These are phyloP conservation scores for Biston betularia DNA, from an alignment of 2,888 invertebrate genomes.

Conservation along the genomic window DNA sequence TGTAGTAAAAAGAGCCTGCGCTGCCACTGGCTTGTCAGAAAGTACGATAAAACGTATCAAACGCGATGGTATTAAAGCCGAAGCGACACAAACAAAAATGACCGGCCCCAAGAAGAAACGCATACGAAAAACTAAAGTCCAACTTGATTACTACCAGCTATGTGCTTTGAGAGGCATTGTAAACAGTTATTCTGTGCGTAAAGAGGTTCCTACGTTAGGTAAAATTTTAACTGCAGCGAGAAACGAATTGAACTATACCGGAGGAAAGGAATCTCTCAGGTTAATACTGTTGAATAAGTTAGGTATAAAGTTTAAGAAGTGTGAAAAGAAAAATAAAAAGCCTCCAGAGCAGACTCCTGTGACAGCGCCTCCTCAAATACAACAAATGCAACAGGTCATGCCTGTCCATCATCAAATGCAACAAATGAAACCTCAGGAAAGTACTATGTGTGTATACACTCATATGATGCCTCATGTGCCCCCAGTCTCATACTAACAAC, in stretches of 20 bases:
- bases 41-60: slow-evolving; percentile 80
- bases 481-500: slow-evolving; percentile 70
- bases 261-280: slow-evolving; percentile 77
- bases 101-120: slow-evolving; percentile 79
- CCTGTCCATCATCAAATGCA: slow-evolving; percentile 58
- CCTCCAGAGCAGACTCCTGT: slow-evolving; percentile 65
- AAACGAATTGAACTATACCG: slow-evolving; percentile 75
- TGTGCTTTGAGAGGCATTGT: slow-evolving; percentile 78
- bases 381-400: slow-evolving; percentile 51
- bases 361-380: slow-evolving; percentile 51
- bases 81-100: slow-evolving; percentile 79
- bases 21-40: slow-evolving; percentile 77
- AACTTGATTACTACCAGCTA: slow-evolving; percentile 77
- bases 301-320: slow-evolving; percentile 81
- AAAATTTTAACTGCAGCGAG: slow-evolving; percentile 77
- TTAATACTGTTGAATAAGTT: slow-evolving; percentile 78
- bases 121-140: slow-evolving; percentile 78
- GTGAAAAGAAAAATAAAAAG: slow-evolving; percentile 79
- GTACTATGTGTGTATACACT: slow-evolving; percentile 73
- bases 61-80: slow-evolving; percentile 74
- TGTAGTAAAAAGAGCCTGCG: slow-evolving; percentile 78
- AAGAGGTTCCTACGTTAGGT: slow-evolving; percentile 78
- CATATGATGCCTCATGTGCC: slow-evolving; percentile 79
- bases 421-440: slow-evolving; percentile 69
- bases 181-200: slow-evolving; percentile 73